A percentile compares a stretch with the other conserved stretches of the same genome.
Evolutionary conservation across 2,888 invertebrate genomes (phyloP).

Genomic region (Sphaerophoria rueppellii): DNA sequence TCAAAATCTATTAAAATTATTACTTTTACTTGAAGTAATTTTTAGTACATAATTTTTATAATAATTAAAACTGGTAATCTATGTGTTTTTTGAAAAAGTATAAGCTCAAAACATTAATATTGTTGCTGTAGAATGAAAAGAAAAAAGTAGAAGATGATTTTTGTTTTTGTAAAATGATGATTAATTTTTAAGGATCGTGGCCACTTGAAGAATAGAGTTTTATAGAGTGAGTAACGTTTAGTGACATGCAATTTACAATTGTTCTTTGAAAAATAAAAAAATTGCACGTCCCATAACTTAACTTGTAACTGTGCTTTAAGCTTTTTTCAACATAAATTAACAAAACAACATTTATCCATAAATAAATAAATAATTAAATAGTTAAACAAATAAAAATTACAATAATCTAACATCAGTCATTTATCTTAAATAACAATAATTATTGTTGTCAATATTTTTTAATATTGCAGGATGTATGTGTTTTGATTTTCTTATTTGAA

Average conservation of each 20-base stretch:
- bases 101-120: constrained; percentile 17
- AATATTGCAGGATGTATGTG: constrained; percentile 14
- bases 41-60: background rate
- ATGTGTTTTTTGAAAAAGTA: constrained; percentile 20
- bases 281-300: background rate
- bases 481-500: constrained; percentile 15
- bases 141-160: background rate
- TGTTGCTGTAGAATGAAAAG: background rate
- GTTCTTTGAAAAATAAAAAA: background rate
- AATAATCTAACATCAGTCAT: constrained; percentile 65
- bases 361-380: constrained; percentile 42
- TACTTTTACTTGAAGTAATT: constrained; percentile 45
- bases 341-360: constrained; percentile 40
- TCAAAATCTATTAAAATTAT: constrained; percentile 60
- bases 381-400: constrained; percentile 1
- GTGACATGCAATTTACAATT: background rate
- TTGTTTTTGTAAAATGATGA: background rate
- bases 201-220: background rate
- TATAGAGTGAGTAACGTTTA: background rate
- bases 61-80: constrained; percentile 17
- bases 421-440: constrained; percentile 46
- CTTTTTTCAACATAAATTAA: constrained; percentile 23
- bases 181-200: background rate
- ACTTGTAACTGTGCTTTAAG: background rate
- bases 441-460: background rate